Base-by-base conservation (phyloP, 1,140 invertebrate genomes). In the Pemphigus obesinymphae region DNA sequence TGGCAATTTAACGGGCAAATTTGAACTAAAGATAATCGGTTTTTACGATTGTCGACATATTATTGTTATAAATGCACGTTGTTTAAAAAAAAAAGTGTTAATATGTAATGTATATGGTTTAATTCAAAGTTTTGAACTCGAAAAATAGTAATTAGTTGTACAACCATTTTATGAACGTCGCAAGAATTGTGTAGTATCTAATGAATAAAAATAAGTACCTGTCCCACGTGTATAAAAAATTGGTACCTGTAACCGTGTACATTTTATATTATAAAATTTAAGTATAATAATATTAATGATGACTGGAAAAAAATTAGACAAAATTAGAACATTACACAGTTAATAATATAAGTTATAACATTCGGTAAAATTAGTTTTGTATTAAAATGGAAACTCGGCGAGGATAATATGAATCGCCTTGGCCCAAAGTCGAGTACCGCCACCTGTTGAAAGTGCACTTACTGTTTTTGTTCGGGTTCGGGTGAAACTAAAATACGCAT, bases 391-490 rank as follows among this genome's bases (percentile, higher is more conserved):
- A 31, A 73, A 73, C 26, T 78, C 37, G n/a, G 73, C 6, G 50
- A 58, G 31, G 31, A 23, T 5, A 5, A 45, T 63, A 80, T 80
- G 55, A n/a, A 80, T 50, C 76, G 34, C 76, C 75, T 78, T 78
- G 48, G 50, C 75, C 75, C 53, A 73, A 73, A 48, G 8, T 50
- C 23, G 31, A 80, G 76, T 80, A 63, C 76, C 76, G 76, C 76
- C 76, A 80, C 76, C 76, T 80, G 48, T 55, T 76, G 53, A 34
- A 76, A 45, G 50, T 78, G 31, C 53, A 80, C 76, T 80, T 80
- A 80, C 76, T 61, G 55, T 61, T 78, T 61, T 78, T 58, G n/a
- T 37, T 58, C 73, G 48, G 73, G 23, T 40, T 58, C n/a, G n/a
- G 29, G 73, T 31, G 50, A 76, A n/a, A 55, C 50, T 45, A 76